These are phyloP conservation scores for Formica selysi DNA, from an alignment of 1,140 invertebrate species.

Conservation along the genomic window DNA sequence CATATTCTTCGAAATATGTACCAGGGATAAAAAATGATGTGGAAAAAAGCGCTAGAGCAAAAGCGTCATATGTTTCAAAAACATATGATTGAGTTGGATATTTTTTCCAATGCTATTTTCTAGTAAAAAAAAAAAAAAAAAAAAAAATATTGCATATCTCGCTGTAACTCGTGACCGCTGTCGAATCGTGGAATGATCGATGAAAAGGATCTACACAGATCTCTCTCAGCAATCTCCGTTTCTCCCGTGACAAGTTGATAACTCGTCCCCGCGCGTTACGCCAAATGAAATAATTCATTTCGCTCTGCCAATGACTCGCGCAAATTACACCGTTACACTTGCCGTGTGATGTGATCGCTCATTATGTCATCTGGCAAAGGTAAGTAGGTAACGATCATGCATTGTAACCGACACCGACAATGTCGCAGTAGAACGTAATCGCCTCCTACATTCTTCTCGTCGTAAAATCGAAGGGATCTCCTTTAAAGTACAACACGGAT, in stretches of 20 bases:
- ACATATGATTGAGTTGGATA: slow-evolving; percentile 14
- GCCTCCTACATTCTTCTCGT: background rate
- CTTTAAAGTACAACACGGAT: slow-evolving; percentile 34
- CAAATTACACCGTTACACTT: slow-evolving; percentile 9
- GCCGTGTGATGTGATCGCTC: background rate
- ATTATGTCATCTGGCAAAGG: slow-evolving; percentile 31
- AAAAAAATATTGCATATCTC: background rate
- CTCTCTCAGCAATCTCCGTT: background rate
- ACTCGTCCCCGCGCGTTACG: background rate
- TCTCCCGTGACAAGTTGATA: background rate
- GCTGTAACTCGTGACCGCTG: background rate
- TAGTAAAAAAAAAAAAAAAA: background rate
- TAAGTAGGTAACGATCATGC: slow-evolving; percentile 37
- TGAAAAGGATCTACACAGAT: background rate
- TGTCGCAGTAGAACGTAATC: background rate
- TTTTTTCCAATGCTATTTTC: slow-evolving; percentile 18
- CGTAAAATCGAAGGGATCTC: background rate
- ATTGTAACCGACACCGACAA: background rate
- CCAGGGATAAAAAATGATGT: background rate
- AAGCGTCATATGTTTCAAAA: background rate
- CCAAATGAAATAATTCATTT: slow-evolving; percentile 47
- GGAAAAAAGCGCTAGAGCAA: background rate
- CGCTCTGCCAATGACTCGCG: slow-evolving; percentile 19
- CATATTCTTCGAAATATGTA: background rate
- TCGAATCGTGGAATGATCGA: slow-evolving; percentile 1